A percentile compares a stretch with the other conserved stretches of the same genome.
These are phyloP conservation scores for Holacanthella duospinosa DNA, from an alignment of 2,888 invertebrate genomes.

Conservation along the genomic window DNA sequence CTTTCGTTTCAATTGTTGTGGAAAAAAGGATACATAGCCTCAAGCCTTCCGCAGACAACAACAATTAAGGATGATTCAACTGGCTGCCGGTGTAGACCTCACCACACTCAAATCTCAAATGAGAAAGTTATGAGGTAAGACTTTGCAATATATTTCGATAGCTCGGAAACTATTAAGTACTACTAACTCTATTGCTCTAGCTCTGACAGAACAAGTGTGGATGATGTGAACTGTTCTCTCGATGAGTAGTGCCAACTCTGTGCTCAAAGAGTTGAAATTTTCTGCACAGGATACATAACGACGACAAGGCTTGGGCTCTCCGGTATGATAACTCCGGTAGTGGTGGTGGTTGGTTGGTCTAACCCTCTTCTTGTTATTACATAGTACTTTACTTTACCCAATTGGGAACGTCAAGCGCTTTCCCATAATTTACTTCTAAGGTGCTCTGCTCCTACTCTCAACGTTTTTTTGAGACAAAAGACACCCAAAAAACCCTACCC, in stretches of 20 bases:
- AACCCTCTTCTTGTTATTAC: no score
- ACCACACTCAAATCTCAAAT: constrained; percentile 13
- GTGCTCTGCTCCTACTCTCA: no score
- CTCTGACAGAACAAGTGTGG: no score
- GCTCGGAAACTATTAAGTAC: no score
- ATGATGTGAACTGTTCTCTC: neutral
- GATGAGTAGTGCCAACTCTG: neutral
- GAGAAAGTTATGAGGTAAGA: constrained; percentile 19
- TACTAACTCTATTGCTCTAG: neutral
- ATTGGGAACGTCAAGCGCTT: no score
- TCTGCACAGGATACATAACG: neutral
- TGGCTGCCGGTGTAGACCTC: constrained; percentile 7
- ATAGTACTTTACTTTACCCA: no score
- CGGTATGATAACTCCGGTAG: no score
- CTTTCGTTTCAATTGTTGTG: constrained; percentile 4
- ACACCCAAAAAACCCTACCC: no score
- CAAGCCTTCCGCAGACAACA: neutral
- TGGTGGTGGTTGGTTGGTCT: neutral
- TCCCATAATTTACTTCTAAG: no score
- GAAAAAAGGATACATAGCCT: neutral
- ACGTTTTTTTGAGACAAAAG: no score
- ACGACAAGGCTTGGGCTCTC: no score
- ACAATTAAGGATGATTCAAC: neutral
- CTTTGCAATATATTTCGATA: constrained; percentile 19
- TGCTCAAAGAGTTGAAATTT: neutral